Base-by-base conservation (phyloP, 2,797 vertebrate genomes). In the Eidolon dupreanum region DNA sequence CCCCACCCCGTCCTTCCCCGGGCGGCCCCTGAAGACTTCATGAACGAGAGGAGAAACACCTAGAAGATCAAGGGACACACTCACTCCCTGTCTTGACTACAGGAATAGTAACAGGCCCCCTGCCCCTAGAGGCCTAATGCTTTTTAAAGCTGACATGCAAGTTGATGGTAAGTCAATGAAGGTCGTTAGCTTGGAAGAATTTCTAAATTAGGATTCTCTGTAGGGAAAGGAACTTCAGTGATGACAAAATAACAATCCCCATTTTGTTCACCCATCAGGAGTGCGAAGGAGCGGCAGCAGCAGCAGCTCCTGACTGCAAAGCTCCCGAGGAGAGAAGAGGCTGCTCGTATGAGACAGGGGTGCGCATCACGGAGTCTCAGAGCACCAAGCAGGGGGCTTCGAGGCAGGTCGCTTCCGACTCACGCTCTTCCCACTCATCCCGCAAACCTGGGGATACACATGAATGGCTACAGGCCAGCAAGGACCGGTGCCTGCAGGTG, bases 131-230 rank as follows among this genome's bases (percentile, higher is more conserved):
- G 94, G 75, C 79, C 61, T 77, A 46, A 68, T 3, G 88, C 79
- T 97, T 95, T 96, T 77, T 89, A 96, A 91, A 95, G 91, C 88
- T 95, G 71, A 92, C 82, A 90, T 1, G 31, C 88, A 96, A 88
- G 89, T 57, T 38, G 81, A 91, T 88, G 87, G 66, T 61, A 93
- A 94, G 93, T 93, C 96, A 94, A 49, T 86, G 89, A 94, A 95
- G 96, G 94, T 94, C 91, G 1, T 95, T 95, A 94, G 96, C 92
- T 92, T 41, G 87, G 93, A 95, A 96, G 84, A 68, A 95, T 95
- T 96, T 96, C 96, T 97, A 96, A 96, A 96, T 96, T 90, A 87
- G 88, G 94, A 90, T 90, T 90, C 93, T 92, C 94, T 85, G 57
- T 83, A 43, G 92, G 94, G 95, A 95, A 94, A 92, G 87, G 59